Evolutionary conservation across 1,140 invertebrate genomes (phyloP).

Genomic region (Drosophila nigromelanica): DNA sequence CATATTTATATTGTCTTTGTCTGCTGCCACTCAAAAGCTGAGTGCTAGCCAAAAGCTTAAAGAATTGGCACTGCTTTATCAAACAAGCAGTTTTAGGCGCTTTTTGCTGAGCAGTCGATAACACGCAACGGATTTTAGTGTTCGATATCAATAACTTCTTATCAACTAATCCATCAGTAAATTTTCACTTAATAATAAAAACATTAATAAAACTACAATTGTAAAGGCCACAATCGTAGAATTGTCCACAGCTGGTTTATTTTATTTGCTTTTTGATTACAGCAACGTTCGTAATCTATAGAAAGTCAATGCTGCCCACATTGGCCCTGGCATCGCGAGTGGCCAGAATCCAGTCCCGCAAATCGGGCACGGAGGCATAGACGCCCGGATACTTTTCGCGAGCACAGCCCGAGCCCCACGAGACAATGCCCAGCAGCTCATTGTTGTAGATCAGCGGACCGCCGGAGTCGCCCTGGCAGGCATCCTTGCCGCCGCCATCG

Average conservation of each 20-base stretch:
- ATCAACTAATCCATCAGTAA: background rate
- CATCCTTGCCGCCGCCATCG: constrained; percentile 84
- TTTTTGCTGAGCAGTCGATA: background rate
- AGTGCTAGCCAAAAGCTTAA: background rate
- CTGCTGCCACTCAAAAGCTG: constrained; percentile 1
- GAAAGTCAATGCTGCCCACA: constrained; percentile 57
- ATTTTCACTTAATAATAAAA: too few relatives aligned
- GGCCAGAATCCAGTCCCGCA: constrained; percentile 79
- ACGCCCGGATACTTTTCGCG: constrained; percentile 87
- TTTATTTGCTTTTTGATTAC: background rate
- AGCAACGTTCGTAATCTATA: constrained; percentile 18
- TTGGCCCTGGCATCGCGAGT: background rate
- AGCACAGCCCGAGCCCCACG: constrained; percentile 89
- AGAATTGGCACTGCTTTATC: too few relatives aligned
- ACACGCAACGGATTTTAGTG: background rate
- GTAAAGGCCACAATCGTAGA: background rate
- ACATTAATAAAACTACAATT: too few relatives aligned
- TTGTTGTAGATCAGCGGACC: constrained; percentile 81
- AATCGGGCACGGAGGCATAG: constrained; percentile 87
- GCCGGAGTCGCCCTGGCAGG: constrained; percentile 85
- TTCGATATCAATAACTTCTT: background rate
- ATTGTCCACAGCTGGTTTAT: constrained; percentile 8
- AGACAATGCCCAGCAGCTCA: constrained; percentile 86
- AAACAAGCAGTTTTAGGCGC: background rate
- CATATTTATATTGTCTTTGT: too few relatives aligned